Base-by-base conservation (phyloP, 2,797 vertebrate genomes). In the Hippocampus kuda region DNA sequence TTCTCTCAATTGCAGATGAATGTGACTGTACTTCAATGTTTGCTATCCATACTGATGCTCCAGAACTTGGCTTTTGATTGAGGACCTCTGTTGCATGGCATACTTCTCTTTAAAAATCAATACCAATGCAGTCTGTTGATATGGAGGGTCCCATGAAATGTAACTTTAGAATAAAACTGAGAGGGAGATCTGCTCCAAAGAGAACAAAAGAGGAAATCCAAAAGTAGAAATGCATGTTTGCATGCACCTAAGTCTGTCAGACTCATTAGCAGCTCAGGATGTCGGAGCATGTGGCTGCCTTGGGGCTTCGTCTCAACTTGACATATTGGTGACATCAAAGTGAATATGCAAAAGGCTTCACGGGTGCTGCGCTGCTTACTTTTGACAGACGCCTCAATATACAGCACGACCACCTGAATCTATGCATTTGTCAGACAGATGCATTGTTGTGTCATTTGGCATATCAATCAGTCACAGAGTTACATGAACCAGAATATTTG, bases 301-400 rank as follows among this genome's bases (percentile, higher is more conserved):
- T 22, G 24, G 61, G 49, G 64, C 68, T 75, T 75, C 79, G 78
- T 79, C 80, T n/a, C n/a, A 56, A 71, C 16, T 70, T 66, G 68
- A 76, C 80, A 75, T 67, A 63, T 67, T 65, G 80, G 75, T 74
- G 78, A 68, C 84, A 86, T 88, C 84, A 88, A 88, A 88, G 81
- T 44, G 85, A 88, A 87, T 85, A 71, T n/a, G 57, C 34, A 66
- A 82, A 74, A 22, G 57, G 72, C 75, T 62, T 63, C 66, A 70
- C 70, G 60, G 75, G 67, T 71, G 66, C 46, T 54, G 26, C 65
- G 12, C 60, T 30, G 64, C 72, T 68, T 51, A 68, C 66, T 48
- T 72, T 73, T 74, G 81, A 82, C 73, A 75, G 67, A 75, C 41
- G 67, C 66, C 66, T 61, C 46, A 38, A 67, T 72, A 69, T 68